phyloP scores from a whole-genome alignment of 2,797 vertebrate species.

The Tapirus indicus region DNA sequence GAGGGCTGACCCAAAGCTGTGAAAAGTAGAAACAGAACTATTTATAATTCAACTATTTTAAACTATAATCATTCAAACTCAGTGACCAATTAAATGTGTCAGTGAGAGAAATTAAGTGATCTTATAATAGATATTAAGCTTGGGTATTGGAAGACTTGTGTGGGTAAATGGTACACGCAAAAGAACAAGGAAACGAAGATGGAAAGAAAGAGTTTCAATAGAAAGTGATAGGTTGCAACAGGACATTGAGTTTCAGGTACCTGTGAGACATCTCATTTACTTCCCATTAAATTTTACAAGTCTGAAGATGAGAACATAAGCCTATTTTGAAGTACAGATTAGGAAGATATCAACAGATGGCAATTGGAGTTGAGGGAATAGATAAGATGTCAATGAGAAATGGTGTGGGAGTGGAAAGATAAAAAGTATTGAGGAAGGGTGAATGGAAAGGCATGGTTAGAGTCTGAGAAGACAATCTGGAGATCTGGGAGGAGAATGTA shows the following conservation, averaged over 20 bases:
- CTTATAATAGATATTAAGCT: not conserved
- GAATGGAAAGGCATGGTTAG: not conserved
- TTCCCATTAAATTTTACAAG: conserved; percentile 47
- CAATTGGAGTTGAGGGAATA: conserved; percentile 45
- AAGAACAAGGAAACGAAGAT: not conserved
- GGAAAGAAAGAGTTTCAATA: conserved; percentile 1
- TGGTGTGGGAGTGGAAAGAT: conserved; percentile 1
- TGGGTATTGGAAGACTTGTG: not conserved
- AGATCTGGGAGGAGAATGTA: not conserved
- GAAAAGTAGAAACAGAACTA: conserved; percentile 17
- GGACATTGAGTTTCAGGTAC: conserved; percentile 41
- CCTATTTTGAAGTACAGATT: conserved; percentile 66
- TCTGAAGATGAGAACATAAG: conserved; percentile 60
- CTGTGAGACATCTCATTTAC: conserved; percentile 38
- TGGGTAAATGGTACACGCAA: not conserved
- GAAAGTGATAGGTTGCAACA: conserved; percentile 44
- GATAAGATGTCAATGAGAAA: conserved; percentile 64
- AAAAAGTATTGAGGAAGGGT: conserved; percentile 20
- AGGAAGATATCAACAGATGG: conserved; percentile 65
- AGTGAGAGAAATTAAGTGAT: not conserved
- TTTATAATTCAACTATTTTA: not conserved
- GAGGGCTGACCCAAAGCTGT: not conserved
- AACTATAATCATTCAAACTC: not conserved
- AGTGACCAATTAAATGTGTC: not conserved
- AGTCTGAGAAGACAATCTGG: not conserved